These are phyloP conservation scores for Prolemur simus DNA, from an alignment of 2,113 vertebrate species.

Conservation along the genomic window DNA sequence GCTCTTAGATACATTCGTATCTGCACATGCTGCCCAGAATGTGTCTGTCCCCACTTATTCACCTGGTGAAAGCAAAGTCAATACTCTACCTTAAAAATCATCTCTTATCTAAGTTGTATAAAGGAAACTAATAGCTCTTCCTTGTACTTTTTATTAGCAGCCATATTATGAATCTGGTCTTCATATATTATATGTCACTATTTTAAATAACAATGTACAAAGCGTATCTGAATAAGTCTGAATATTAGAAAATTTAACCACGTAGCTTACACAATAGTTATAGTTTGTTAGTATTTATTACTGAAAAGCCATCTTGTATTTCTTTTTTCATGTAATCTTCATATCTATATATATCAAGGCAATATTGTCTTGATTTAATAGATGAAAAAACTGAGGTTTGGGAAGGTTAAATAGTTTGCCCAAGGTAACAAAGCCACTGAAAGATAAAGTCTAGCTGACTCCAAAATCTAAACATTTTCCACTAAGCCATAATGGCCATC, in stretches of 20 bases:
- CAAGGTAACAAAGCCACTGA: background rate
- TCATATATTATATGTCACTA: background rate
- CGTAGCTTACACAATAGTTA: background rate
- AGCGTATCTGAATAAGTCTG: background rate
- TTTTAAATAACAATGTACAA: background rate
- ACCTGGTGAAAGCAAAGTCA: background rate
- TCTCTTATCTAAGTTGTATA: background rate
- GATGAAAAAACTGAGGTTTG: slow-evolving; percentile 23
- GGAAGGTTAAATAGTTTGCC: background rate
- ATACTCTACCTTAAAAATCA: background rate
- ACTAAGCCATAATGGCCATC: background rate
- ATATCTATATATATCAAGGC: background rate
- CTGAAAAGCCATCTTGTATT: background rate
- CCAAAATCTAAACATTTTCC: background rate
- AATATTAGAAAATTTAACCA: slow-evolving; percentile 30
- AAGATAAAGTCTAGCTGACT: slow-evolving; percentile 7
- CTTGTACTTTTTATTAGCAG: background rate
- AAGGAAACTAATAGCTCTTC: background rate
- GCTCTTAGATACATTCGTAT: background rate
- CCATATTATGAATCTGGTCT: background rate
- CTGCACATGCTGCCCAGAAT: background rate
- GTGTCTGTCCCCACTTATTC: background rate
- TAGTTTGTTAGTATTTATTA: background rate
- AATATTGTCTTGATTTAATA: background rate
- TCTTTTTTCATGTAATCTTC: slow-evolving; percentile 16